phyloP scores from a whole-genome alignment of 2,888 invertebrate species.

The Maniola hyperantus region DNA sequence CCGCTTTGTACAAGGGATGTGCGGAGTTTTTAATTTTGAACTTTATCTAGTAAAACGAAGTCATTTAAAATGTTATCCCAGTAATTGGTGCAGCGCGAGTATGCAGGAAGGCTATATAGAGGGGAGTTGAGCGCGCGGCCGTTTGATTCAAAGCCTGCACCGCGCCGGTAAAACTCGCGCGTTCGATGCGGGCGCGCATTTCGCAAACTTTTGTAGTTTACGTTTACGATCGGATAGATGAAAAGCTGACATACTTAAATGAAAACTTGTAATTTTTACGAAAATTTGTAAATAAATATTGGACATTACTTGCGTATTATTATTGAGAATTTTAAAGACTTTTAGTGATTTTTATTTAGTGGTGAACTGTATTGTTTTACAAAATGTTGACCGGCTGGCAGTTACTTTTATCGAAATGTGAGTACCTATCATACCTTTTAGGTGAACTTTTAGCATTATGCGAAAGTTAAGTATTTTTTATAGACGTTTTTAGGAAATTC shows the following conservation, averaged over 20 bases:
- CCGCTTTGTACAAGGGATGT: no score
- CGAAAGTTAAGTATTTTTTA: neutral
- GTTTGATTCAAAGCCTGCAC: constrained; percentile 57
- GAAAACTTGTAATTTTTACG: constrained; percentile 27
- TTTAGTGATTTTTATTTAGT: constrained; percentile 19
- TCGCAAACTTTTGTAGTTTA: constrained; percentile 18
- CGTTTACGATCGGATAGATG: constrained; percentile 3
- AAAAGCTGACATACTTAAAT: constrained; percentile 7
- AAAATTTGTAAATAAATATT: constrained; percentile 12
- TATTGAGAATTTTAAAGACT: neutral
- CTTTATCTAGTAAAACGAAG: constrained; percentile 10
- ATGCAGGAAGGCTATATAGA: constrained; percentile 64
- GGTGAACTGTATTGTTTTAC: constrained; percentile 23
- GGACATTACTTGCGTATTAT: neutral
- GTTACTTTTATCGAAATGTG: constrained; percentile 70
- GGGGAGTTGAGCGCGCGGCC: constrained; percentile 59
- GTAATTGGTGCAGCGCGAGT: constrained; percentile 40
- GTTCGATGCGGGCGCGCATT: constrained; percentile 47
- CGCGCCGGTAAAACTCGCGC: constrained; percentile 42
- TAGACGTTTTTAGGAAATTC: neutral
- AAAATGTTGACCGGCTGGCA: constrained; percentile 77
- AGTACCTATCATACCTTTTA: no score
- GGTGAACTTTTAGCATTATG: constrained; percentile 34
- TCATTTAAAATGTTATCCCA: constrained; percentile 33
- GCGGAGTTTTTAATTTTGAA: no score